Percentiles rank a stretch among this genome's conserved stretches.
These are phyloP conservation scores for Acanthacorydalis orientalis DNA, from an alignment of 2,888 invertebrate genomes.

Conservation along the genomic window DNA sequence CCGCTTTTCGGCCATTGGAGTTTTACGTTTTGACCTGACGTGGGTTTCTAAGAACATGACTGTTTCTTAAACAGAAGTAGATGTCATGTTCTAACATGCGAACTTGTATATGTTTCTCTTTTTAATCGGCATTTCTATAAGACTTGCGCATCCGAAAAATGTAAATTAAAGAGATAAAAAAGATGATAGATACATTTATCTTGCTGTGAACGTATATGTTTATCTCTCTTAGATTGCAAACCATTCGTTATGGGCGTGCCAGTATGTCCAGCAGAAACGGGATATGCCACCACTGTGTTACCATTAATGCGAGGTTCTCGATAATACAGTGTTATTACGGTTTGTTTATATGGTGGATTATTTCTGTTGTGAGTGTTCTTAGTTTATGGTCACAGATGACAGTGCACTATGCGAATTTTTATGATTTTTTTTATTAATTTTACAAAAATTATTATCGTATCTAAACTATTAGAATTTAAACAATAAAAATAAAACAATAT, in stretches of 20 bases:
- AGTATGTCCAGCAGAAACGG: background rate
- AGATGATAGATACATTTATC: too few relatives aligned
- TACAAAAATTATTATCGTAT: too few relatives aligned
- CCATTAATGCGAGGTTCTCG: background rate
- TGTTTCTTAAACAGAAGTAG: too few relatives aligned
- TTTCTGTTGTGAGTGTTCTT: background rate
- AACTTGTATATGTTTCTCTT: too few relatives aligned
- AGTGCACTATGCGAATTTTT: background rate
- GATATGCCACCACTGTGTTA: background rate
- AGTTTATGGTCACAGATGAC: background rate
- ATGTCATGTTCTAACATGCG: too few relatives aligned
- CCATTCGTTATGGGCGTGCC: background rate
- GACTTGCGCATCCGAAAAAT: too few relatives aligned
- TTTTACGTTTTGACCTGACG: conserved; percentile 24
- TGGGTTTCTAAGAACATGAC: too few relatives aligned
- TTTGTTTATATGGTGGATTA: background rate
- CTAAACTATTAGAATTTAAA: too few relatives aligned
- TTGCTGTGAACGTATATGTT: background rate
- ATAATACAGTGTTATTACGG: background rate
- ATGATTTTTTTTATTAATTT: background rate
- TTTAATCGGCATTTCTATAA: too few relatives aligned
- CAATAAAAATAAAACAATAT: too few relatives aligned
- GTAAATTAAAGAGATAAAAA: too few relatives aligned
- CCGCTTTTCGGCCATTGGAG: conserved; percentile 29
- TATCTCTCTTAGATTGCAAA: background rate